Percentiles rank a stretch among this genome's conserved stretches.
Conservation (phyloP, 2,888 invertebrate species). For the Parnassius apollo region DNA sequence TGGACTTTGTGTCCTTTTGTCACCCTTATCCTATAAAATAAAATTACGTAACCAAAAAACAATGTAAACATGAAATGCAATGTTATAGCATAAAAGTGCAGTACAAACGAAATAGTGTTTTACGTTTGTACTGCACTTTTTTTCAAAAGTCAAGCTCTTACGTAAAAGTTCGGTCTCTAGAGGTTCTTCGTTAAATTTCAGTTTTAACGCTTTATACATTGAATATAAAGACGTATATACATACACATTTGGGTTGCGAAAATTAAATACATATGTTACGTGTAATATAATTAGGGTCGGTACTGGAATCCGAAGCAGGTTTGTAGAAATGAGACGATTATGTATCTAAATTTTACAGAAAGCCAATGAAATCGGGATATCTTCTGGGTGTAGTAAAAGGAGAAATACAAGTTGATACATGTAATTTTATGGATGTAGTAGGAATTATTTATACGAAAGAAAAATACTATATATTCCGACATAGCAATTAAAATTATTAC, state of each 20-base stretch:
- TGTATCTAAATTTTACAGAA: constrained; percentile 5
- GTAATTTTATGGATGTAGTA: too few relatives aligned
- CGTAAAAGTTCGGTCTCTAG: constrained; percentile 61
- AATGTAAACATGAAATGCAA: constrained; percentile 64
- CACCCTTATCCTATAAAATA: too few relatives aligned
- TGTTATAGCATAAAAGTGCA: constrained; percentile 57
- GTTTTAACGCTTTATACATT: constrained; percentile 20
- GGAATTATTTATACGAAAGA: too few relatives aligned
- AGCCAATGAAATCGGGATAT: background rate
- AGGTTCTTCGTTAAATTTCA: constrained; percentile 60
- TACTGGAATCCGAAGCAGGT: constrained; percentile 8
- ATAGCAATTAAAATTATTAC: too few relatives aligned
- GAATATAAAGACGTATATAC: constrained; percentile 9
- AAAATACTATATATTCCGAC: too few relatives aligned
- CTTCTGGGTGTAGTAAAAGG: constrained; percentile 1
- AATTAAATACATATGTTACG: constrained; percentile 25
- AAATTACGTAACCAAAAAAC: constrained; percentile 45
- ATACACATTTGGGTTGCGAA: constrained; percentile 9
- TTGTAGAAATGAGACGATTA: constrained; percentile 15
- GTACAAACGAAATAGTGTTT: constrained; percentile 68
- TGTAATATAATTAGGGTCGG: constrained; percentile 20
- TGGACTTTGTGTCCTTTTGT: too few relatives aligned
- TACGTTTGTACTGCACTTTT: too few relatives aligned
- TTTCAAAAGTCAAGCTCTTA: constrained; percentile 62
- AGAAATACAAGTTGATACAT: too few relatives aligned